Percentiles rank a stretch among this genome's conserved stretches.
Conservation (phyloP, 1,140 invertebrate genomes). For the Lamellibrachia luymesi region DNA sequence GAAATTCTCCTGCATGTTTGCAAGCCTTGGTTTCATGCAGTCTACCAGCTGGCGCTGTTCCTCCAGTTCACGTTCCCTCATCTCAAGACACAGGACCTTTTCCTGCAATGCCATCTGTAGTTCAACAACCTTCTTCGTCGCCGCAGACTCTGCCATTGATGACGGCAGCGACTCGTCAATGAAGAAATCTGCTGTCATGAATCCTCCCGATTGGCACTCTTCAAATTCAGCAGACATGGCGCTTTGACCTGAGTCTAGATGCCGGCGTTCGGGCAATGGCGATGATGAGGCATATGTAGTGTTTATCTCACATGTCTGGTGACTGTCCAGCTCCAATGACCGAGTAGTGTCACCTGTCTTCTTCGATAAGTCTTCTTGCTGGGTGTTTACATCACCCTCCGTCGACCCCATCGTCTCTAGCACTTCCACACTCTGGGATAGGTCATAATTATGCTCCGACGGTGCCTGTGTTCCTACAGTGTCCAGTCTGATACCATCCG, state of each 20-base stretch:
- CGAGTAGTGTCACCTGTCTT: not conserved
- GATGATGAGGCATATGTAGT: not conserved
- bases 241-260: not conserved
- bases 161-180: constrained; percentile 74
- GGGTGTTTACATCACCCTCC: not conserved
- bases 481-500: not conserved
- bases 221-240: not conserved
- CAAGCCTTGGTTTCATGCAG: constrained; percentile 20
- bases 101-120: constrained; percentile 47
- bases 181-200: constrained; percentile 78
- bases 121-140: constrained; percentile 37
- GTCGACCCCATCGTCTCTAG: not conserved
- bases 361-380: not conserved
- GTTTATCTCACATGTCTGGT: not conserved
- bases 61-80: constrained; percentile 28
- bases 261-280: not conserved
- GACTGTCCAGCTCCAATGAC: not conserved
- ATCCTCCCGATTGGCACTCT: constrained; percentile 60
- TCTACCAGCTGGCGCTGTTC: constrained; percentile 20
- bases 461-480: not conserved
- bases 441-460: not conserved
- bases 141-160: constrained; percentile 52
- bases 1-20: constrained; percentile 28
- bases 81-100: constrained; percentile 38
- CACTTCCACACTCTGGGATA: not conserved